phyloP scores from a whole-genome alignment of 1,140 invertebrate species.

The Tetramorium parvispinum region DNA sequence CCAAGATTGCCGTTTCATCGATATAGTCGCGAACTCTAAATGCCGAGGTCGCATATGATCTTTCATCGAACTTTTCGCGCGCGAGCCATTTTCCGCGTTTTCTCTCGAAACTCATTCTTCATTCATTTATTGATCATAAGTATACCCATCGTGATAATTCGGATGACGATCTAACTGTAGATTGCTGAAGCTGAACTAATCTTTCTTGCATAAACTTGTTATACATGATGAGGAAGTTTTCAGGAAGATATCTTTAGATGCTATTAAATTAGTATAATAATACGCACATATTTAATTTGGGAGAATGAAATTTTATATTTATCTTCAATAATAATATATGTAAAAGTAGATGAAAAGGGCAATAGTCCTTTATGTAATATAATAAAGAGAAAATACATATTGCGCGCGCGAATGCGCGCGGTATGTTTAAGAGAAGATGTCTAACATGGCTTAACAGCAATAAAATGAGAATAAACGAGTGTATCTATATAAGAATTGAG shows the following conservation, averaged over 20 bases:
- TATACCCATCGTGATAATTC: neutral
- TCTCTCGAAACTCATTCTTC: neutral
- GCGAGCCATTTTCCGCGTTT: neutral
- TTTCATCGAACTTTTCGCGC: neutral
- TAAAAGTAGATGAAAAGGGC: neutral
- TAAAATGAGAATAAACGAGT: slow-evolving; percentile 39
- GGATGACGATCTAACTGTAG: neutral
- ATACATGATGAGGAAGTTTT: neutral
- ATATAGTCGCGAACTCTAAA: slow-evolving; percentile 41
- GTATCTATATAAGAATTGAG: slow-evolving; percentile 36
- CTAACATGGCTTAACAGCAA: neutral
- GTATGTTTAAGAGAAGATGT: neutral
- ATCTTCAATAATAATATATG: neutral
- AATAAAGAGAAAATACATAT: neutral
- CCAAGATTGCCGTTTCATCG: slow-evolving; percentile 55
- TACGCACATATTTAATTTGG: neutral
- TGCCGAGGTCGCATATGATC: slow-evolving; percentile 16
- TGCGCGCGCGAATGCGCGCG: neutral
- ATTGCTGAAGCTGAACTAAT: neutral
- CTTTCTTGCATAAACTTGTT: neutral
- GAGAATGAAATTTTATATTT: neutral
- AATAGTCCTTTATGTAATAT: neutral
- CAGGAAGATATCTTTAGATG: neutral
- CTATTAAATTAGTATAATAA: neutral
- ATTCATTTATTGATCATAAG: neutral